Percentiles rank a stretch among this genome's conserved stretches.
phyloP scores from a whole-genome alignment of 2,797 vertebrate species.

The Sebastiscus tertius region DNA sequence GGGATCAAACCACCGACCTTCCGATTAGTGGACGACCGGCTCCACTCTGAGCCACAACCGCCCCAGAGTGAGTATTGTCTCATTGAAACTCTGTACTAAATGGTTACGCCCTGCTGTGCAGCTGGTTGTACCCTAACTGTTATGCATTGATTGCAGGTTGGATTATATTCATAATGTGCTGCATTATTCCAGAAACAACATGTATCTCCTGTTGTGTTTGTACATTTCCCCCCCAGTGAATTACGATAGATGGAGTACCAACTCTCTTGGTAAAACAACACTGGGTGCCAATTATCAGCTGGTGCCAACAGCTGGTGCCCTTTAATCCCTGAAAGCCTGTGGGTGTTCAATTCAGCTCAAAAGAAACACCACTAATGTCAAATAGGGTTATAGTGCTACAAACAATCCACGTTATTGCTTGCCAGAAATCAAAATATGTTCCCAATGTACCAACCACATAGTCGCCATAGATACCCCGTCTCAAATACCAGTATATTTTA shows the following conservation, averaged over 20 bases:
- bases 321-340: slow-evolving; percentile 49
- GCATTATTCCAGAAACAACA: slow-evolving; percentile 16
- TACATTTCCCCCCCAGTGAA: background rate
- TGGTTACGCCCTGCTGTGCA: slow-evolving; percentile 9
- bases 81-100: background rate
- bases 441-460: slow-evolving; percentile 8
- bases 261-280: slow-evolving; percentile 21
- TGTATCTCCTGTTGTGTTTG: slow-evolving; percentile 2
- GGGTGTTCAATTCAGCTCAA: slow-evolving; percentile 37
- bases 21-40: too few relatives aligned
- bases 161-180: slow-evolving; percentile 9
- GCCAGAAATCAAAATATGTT: slow-evolving; percentile 29
- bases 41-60: too few relatives aligned
- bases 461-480: slow-evolving; percentile 6
- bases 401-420: slow-evolving; percentile 15
- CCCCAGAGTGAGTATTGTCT: background rate
- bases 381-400: slow-evolving; percentile 17
- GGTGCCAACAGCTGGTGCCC: slow-evolving; percentile 47
- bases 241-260: slow-evolving; percentile 3
- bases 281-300: slow-evolving; percentile 35
- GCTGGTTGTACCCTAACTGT: background rate
- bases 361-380: slow-evolving; percentile 33
- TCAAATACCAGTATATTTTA: slow-evolving; percentile 7
- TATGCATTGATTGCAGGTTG: slow-evolving; percentile 18
- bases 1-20: too few relatives aligned